Evolutionary conservation across 2,113 vertebrate species (phyloP), one percentile per base, ranked within the genome.

Genomic region (Mastomys coucha): DNA sequence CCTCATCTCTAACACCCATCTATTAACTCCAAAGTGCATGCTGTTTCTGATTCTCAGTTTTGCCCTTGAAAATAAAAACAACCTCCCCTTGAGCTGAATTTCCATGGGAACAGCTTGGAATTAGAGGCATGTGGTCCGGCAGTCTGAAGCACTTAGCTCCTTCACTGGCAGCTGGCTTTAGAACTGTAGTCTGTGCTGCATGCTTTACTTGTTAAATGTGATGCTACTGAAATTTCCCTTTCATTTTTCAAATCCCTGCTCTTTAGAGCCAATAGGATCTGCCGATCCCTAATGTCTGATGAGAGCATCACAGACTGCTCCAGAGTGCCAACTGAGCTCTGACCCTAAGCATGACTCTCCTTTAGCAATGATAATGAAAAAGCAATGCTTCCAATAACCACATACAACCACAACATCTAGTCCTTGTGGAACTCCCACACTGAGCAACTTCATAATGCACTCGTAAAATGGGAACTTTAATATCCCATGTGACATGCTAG

Each of bases 361-460:
- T n/a, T 20, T 24, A 31, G 14, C 70, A 19, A 72, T 39, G 16
- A 24, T 49, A 81, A 67, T 67, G 53, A 90, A 60, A 94, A 90
- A 72, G 24, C 33, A 91, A 73, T 39, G 56, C 36, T 94, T 96
- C 39, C 39, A 56, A 56, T 65, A 82, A 67, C 1, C 56, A 51
- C 26, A 2, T 13, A n/a, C 9, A 87, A 56, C 7, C 42, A 51
- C 56, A 33, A 85, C 49, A 49, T 49, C 42, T 53, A 73, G 26
- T 56, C 42, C 70, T 67, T 67, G 63, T 81, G 80, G 16, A 73
- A 72, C 58, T 69, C 31, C 85, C 67, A 69, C 49, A 72, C 60
- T 73, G 17, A 58, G 31, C 63, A 76, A 87, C 72, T 86, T 92
- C 72, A 77, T 24, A 95, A 96, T 22, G 4, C 81, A 82, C 67